phyloP scores from a whole-genome alignment of 2,888 invertebrate species.

The Liodrosophila aerea region DNA sequence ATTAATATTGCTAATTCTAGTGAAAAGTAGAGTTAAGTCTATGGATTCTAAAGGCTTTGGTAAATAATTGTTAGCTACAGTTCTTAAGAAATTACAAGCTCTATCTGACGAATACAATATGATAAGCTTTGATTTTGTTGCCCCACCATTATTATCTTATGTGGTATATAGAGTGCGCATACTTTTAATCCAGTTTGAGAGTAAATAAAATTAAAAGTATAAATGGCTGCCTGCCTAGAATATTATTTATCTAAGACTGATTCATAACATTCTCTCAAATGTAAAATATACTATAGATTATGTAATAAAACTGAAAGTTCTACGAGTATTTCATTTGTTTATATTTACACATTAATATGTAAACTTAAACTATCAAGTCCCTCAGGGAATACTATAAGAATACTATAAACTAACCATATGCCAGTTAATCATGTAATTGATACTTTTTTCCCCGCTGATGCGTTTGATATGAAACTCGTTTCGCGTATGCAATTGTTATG shows the following conservation, averaged over 20 bases:
- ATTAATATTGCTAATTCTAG: not conserved
- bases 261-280: too few relatives aligned
- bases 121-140: not conserved
- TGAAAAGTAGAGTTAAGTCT: not conserved
- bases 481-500: conserved; percentile 44
- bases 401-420: conserved; percentile 14
- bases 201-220: too few relatives aligned
- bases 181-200: too few relatives aligned
- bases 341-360: too few relatives aligned
- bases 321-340: too few relatives aligned
- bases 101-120: too few relatives aligned
- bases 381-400: too few relatives aligned
- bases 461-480: conserved; percentile 30
- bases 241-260: too few relatives aligned
- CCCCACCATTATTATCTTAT: not conserved
- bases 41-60: not conserved
- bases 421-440: conserved; percentile 59
- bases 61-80: not conserved
- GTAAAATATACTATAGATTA: too few relatives aligned
- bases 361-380: not conserved
- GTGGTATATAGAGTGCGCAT: too few relatives aligned
- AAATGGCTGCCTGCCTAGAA: too few relatives aligned
- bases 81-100: not conserved
- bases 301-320: too few relatives aligned
- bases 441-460: conserved; percentile 48